These are phyloP conservation scores for Cryptocheilus praepositus DNA, from an alignment of 2,888 invertebrate species.

Conservation along the genomic window DNA sequence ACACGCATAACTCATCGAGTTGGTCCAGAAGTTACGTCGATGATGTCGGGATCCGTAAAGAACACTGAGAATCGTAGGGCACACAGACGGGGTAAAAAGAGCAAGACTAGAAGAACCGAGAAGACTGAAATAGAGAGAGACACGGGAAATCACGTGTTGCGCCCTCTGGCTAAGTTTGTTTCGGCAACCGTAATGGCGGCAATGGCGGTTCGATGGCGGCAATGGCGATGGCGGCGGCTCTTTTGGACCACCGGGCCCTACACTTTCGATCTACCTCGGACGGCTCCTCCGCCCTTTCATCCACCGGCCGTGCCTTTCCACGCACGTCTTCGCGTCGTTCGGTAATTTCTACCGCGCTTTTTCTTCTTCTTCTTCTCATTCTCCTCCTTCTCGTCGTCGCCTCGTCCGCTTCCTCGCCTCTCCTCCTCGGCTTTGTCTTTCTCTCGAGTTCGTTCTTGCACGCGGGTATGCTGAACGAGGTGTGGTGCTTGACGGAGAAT, in stretches of 20 bases:
- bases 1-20: neutral
- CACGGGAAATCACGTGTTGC: constrained; percentile 48
- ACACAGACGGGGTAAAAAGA: too few relatives aligned
- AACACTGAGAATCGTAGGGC: neutral
- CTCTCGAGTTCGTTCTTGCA: neutral
- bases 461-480: neutral
- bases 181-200: constrained; percentile 21
- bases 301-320: constrained; percentile 40
- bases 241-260: constrained; percentile 23
- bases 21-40: neutral
- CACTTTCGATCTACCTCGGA: constrained; percentile 29
- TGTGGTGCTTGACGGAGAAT: neutral
- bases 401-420: constrained; percentile 1
- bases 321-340: constrained; percentile 26
- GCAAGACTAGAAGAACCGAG: constrained; percentile 5
- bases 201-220: constrained; percentile 42
- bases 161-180: constrained; percentile 46
- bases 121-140: constrained; percentile 16
- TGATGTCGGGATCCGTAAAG: constrained; percentile 1
- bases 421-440: constrained; percentile 2
- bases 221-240: constrained; percentile 48
- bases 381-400: constrained; percentile 7
- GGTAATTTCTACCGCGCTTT: constrained; percentile 30
- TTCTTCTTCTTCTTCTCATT: constrained; percentile 22
- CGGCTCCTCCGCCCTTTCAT: constrained; percentile 47